Percentiles rank a stretch among this genome's conserved stretches.
These are phyloP conservation scores for Archilochus colubris DNA, from an alignment of 2,113 vertebrate species.

Conservation along the genomic window DNA sequence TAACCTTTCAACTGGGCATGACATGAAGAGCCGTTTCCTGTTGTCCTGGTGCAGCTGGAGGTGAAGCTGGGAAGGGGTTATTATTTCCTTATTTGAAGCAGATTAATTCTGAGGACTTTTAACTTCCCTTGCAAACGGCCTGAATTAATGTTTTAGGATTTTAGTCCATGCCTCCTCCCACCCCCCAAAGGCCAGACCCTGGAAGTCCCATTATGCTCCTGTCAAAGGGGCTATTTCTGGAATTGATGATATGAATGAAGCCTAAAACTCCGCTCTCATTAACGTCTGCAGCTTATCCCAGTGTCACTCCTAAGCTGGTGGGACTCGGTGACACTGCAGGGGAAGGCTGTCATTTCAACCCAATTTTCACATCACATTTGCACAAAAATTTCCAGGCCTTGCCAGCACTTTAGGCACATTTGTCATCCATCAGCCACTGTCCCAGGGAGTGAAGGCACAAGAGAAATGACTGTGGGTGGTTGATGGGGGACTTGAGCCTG, in stretches of 20 bases:
- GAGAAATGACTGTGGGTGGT: background rate
- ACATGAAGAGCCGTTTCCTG: background rate
- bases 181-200: conserved; percentile 35
- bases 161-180: background rate
- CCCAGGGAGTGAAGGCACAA: background rate
- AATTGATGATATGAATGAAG: conserved; percentile 60
- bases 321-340: conserved; percentile 50
- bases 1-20: background rate
- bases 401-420: background rate
- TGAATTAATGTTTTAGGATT: conserved; percentile 66
- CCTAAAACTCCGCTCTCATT: conserved; percentile 63
- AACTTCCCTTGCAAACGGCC: background rate
- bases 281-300: conserved; percentile 53
- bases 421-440: background rate
- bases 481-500: background rate
- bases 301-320: conserved; percentile 46
- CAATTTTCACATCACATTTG: conserved; percentile 43
- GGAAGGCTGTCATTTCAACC: conserved; percentile 63
- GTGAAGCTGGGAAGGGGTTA: background rate
- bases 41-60: background rate
- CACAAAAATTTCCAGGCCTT: conserved; percentile 31
- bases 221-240: conserved; percentile 68
- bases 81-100: conserved; percentile 20
- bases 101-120: conserved; percentile 41
- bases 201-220: conserved; percentile 56